A percentile compares a stretch with the other conserved stretches of the same genome.
Conservation (phyloP, 2,797 vertebrate species). For the Mus spretus region DNA sequence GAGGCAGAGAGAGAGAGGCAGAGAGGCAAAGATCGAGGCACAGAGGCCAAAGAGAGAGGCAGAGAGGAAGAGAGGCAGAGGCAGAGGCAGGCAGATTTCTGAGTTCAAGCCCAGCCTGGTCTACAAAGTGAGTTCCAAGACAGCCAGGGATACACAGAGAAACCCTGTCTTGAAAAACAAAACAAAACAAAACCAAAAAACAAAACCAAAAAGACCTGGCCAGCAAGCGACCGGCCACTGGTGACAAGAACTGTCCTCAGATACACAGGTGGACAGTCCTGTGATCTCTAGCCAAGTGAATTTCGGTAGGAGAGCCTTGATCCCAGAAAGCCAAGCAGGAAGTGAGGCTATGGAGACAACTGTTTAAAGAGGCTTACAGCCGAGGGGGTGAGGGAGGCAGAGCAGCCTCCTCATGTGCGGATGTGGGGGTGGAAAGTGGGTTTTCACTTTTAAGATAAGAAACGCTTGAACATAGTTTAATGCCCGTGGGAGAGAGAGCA, state of each 20-base stretch:
- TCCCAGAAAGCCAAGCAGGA: slow-evolving; percentile 49
- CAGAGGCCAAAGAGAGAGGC: too few species aligned
- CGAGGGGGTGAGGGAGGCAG: background rate
- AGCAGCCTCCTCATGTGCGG: too few species aligned
- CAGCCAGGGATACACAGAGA: too few species aligned
- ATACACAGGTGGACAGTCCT: background rate
- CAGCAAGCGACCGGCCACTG: background rate
- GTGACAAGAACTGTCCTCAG: background rate
- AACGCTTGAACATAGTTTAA: background rate
- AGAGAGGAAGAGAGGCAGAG: too few species aligned
- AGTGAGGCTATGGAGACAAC: background rate
- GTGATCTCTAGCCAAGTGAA: slow-evolving; percentile 16
- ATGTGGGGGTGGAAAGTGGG: background rate
- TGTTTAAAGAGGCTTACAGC: slow-evolving; percentile 15
- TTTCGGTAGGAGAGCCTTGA: background rate
- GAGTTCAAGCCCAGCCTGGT: too few species aligned
- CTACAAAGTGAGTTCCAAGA: too few species aligned
- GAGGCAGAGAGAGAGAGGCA: too few species aligned
- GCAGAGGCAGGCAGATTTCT: too few species aligned
- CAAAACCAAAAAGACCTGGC: background rate
- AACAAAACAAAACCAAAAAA: too few species aligned
- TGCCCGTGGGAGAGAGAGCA: background rate
- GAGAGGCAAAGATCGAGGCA: too few species aligned
- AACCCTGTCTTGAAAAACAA: too few species aligned
- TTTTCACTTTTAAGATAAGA: background rate